phyloP scores from a whole-genome alignment of 2,888 invertebrate species.

The Apocheima hispidaria region DNA sequence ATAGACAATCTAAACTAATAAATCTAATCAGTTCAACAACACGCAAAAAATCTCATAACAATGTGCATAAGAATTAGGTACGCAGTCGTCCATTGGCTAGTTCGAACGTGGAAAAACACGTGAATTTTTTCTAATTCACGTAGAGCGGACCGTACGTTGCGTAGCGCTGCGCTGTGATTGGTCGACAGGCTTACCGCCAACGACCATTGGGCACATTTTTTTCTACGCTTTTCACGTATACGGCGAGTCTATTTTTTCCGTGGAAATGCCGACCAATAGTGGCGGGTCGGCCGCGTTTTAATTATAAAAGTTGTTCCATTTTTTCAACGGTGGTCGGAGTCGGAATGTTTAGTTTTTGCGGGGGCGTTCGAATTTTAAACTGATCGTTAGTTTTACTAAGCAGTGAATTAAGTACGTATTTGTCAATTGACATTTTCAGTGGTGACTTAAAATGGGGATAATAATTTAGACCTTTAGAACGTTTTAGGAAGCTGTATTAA shows the following conservation, averaged over 20 bases:
- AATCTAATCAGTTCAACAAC: constrained; percentile 39
- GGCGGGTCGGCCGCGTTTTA: constrained; percentile 72
- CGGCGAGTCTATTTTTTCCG: constrained; percentile 74
- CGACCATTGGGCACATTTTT: constrained; percentile 80
- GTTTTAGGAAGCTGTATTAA: neutral
- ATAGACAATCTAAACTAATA: constrained; percentile 29
- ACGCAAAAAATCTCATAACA: constrained; percentile 60
- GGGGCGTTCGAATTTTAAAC: constrained; percentile 42
- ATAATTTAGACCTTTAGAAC: neutral
- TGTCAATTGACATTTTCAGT: neutral
- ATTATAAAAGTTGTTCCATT: constrained; percentile 76
- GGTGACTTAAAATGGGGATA: neutral
- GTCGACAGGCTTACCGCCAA: constrained; percentile 58
- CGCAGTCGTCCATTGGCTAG: constrained; percentile 72
- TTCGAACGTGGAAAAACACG: constrained; percentile 80
- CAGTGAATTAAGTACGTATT: constrained; percentile 4
- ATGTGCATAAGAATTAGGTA: constrained; percentile 65
- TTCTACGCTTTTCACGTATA: constrained; percentile 81
- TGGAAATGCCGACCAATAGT: constrained; percentile 79
- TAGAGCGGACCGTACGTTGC: constrained; percentile 80
- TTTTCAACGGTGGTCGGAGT: constrained; percentile 54
- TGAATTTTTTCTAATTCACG: constrained; percentile 82
- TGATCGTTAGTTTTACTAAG: constrained; percentile 33
- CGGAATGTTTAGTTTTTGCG: constrained; percentile 46
- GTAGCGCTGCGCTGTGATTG: constrained; percentile 66